Evolutionary conservation across 2,888 invertebrate species (phyloP).

Genomic region (Apeira syringaria): DNA sequence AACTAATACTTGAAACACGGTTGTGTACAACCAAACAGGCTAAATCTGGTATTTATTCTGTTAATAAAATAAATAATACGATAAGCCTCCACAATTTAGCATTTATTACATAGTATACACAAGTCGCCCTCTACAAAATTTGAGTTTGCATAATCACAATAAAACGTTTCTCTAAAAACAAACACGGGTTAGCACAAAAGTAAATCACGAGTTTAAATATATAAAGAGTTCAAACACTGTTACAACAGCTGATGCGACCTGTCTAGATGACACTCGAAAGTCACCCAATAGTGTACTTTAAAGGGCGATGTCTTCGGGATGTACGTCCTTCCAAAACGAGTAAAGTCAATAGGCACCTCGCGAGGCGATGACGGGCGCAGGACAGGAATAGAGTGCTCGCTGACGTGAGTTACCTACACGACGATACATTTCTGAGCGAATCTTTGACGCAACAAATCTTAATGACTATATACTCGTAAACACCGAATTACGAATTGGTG

Average conservation of each 20-base stretch:
- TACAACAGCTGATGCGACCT: conserved; percentile 34
- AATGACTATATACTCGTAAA: conserved; percentile 62
- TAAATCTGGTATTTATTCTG: conserved; percentile 29
- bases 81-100: too few species aligned
- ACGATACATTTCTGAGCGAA: conserved; percentile 53
- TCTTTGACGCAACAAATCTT: conserved; percentile 68
- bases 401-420: conserved; percentile 55
- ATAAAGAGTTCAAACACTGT: conserved; percentile 15
- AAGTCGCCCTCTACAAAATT: conserved; percentile 3
- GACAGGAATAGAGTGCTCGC: conserved; percentile 61
- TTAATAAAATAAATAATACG: conserved; percentile 36
- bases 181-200: conserved; percentile 13
- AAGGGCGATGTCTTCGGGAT: conserved; percentile 43
- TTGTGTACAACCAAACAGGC: conserved; percentile 62
- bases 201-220: conserved; percentile 10
- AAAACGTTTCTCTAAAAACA: conserved; percentile 11
- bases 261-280: conserved; percentile 52
- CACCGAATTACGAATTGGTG: conserved; percentile 34
- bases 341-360: conserved; percentile 57
- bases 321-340: conserved; percentile 42
- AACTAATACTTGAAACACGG: too few species aligned
- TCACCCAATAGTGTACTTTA: conserved; percentile 41
- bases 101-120: not conserved
- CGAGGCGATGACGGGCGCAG: conserved; percentile 51
- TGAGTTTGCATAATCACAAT: not conserved